Evolutionary conservation across 1,140 invertebrate species (phyloP), one percentile per base, ranked within the genome.

Genomic region (Carcinoscorpius rotundicauda): DNA sequence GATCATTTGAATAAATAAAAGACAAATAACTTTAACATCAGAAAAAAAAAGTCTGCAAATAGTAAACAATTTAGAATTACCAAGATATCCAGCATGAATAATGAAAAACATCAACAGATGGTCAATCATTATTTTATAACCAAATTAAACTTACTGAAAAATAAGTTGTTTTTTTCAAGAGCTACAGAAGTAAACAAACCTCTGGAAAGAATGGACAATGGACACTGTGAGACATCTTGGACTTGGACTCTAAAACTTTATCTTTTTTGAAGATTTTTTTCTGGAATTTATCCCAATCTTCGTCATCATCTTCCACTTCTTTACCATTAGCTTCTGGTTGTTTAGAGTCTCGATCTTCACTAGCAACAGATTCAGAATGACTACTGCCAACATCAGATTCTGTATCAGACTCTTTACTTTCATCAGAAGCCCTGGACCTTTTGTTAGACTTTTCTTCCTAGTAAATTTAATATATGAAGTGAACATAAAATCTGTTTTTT

Each of bases 161-260:
- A 29, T 29, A 29, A 29, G 29, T 29, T 29, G 29, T 29, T 29
- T 29, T 29, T 29, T 29, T 29, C 29, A 29, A 29, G 29, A 29
- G 29, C 29, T 29, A 29, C 29, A 29, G 29, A 29, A 29, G 29
- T 29, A 29, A 55, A 74, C 76, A 75, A 74, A 87, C 85, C 72
- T 90, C 86, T 5, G 97, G 93, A 78, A 91, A 99, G 74, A 87
- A 88, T 0, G 97, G 97, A 80, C 93, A 95, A 77, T 98, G 96
- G 29, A 98, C 95, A 65, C 84, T 84, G 76, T 98, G 97, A 6
- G 96, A 98, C 70, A 87, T 81, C 80, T 95, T 94, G 60, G 90
- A 93, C 74, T 93, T 89, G 10, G 93, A 91, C 78, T 98, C 94
- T 29, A 98, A 78, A 53, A 84, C 83, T 70, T 89, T 86, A 74